Evolutionary conservation across 2,113 vertebrate species (phyloP), one percentile per base, ranked within the genome.

Genomic region (Stictonetta naevosa): DNA sequence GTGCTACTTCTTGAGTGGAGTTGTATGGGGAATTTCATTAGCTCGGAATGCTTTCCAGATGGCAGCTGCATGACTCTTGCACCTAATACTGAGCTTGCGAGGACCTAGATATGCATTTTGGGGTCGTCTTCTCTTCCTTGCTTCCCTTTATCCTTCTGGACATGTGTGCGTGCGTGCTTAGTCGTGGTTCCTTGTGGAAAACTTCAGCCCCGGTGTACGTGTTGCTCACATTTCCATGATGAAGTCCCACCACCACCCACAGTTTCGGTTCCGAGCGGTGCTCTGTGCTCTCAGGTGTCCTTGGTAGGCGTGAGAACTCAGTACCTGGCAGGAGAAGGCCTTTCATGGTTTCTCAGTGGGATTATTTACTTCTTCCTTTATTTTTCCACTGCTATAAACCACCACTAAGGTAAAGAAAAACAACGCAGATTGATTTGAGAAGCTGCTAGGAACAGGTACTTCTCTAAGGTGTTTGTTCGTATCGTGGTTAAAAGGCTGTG

Each of bases 221-320:
- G 40, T 42, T 84, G 90, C 83, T 84, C n/a, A 25, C 31, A 18
- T 88, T 87, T 60, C 73, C 73, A n/a, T 0, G 0, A 36, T 33
- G 40, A 88, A 87, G 74, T 82, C 83, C 83, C 62, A 89, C 86
- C 62, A 89, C 86, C 58, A 84, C 60, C 74, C 53, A n/a, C 79
- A 44, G 66, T 60, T 90, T 72, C 36, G 34, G n/a, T 86, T 84
- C 64, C 80, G 48, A 83, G 74, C 3, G 0, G 48, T 64, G 40
- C 55, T 90, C 64, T 94, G 64, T 67, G 69, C 50, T 86, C 44
- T 82, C 52, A 63, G 46, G 60, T 10, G 10, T 73, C 80, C 62
- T 89, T 83, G 62, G 60, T 56, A 83, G 56, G 76, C 0, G 10
- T 83, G 73, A 86, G 48, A 92, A 50, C n/a, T 66, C 29, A 4